A percentile compares a stretch with the other conserved stretches of the same genome.
Conservation (phyloP, 2,888 invertebrate species). For the Agriotes lineatus region DNA sequence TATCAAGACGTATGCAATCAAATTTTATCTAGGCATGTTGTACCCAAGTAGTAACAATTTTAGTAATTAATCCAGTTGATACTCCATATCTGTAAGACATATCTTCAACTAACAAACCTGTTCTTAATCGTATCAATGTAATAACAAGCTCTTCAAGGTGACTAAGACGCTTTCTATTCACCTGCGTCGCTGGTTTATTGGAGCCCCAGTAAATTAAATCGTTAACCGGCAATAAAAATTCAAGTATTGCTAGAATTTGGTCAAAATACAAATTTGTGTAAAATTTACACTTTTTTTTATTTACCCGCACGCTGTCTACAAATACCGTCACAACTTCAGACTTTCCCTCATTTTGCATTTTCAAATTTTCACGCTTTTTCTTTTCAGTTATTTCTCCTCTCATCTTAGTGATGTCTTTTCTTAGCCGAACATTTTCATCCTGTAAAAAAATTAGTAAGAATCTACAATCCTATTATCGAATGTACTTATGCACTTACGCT, state of each 20-base stretch:
- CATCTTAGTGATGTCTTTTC: no score
- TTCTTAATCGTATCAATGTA: neutral
- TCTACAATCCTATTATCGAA: no score
- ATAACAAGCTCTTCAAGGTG: neutral
- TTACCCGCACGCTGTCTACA: no score
- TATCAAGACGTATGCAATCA: neutral
- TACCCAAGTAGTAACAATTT: neutral
- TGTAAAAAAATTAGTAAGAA: no score
- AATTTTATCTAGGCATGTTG: neutral
- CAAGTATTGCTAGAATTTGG: neutral
- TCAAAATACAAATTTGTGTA: neutral
- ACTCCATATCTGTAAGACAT: neutral
- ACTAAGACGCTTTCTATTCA: neutral
- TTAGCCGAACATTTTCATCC: no score
- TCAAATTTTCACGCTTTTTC: no score
- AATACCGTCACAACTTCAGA: no score
- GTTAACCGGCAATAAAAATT: neutral
- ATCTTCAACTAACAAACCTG: neutral
- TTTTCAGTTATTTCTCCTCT: no score
- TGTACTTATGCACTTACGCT: no score
- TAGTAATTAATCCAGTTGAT: neutral
- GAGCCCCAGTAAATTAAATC: neutral
- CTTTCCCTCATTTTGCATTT: no score
- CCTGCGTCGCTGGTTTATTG: neutral
- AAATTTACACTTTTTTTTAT: constrained; percentile 2